phyloP scores from a whole-genome alignment of 37 sponge, comb jelly and placozoan species.

The Agelas oroides region DNA sequence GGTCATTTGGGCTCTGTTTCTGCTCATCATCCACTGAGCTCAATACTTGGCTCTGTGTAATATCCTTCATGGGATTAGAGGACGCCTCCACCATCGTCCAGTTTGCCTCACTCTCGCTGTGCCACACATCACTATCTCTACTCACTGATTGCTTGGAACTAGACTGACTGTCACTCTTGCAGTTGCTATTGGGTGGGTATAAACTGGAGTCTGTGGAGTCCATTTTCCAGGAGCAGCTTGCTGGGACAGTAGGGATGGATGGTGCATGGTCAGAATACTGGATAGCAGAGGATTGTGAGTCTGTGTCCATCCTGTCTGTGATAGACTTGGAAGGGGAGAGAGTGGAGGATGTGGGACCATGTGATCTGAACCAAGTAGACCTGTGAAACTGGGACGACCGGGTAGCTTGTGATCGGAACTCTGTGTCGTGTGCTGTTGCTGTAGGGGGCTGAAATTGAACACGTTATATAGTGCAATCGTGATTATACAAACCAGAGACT shows the following conservation, averaged over 20 bases:
- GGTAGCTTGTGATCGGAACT: no score
- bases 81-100: constrained; percentile 43
- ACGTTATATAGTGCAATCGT: no score
- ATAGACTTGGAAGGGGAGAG: background rate
- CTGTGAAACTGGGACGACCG: no score
- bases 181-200: background rate
- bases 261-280: background rate
- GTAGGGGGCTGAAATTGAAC: no score
- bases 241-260: background rate
- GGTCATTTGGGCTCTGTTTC: background rate
- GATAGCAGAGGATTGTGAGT: no score
- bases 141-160: background rate
- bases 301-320: no score
- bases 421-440: no score
- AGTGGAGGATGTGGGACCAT: no score
- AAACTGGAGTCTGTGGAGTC: no score
- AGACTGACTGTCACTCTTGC: background rate
- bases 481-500: no score
- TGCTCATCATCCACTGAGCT: constrained; percentile 23
- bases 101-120: constrained; percentile 70
- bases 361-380: no score
- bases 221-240: no score
- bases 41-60: constrained; percentile 26
- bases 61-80: background rate
- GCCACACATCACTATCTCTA: constrained; percentile 55